These are phyloP conservation scores for Drosophila virilis DNA, from an alignment of 1,140 invertebrate genomes.

Conservation along the genomic window DNA sequence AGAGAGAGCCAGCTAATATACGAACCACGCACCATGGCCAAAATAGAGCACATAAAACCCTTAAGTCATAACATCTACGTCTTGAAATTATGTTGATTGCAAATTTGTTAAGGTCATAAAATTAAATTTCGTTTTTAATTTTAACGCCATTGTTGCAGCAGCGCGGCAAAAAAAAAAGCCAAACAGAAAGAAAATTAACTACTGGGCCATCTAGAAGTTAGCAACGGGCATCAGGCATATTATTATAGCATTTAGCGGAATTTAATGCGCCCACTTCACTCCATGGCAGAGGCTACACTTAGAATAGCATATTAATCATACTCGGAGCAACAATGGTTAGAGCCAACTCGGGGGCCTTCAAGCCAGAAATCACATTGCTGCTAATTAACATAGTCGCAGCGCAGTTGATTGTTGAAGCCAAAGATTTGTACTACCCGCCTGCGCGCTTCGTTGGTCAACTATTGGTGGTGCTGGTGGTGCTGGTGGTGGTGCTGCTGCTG, in stretches of 20 bases:
- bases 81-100: conserved; percentile 77
- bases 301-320: conserved; percentile 76
- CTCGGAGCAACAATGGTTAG: conserved; percentile 36
- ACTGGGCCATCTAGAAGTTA: not conserved
- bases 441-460: conserved; percentile 72
- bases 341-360: conserved; percentile 47
- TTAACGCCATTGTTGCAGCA: conserved; percentile 75
- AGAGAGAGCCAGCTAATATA: conserved; percentile 8
- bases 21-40: conserved; percentile 29
- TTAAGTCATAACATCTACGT: conserved; percentile 68
- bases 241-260: conserved; percentile 81
- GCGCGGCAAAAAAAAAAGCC: conserved; percentile 16
- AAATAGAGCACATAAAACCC: conserved; percentile 41
- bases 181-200: conserved; percentile 1
- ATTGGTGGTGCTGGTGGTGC: conserved; percentile 29
- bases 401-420: conserved; percentile 13
- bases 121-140: conserved; percentile 79
- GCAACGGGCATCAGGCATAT: conserved; percentile 53
- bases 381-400: conserved; percentile 79
- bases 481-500: conserved; percentile 6
- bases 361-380: conserved; percentile 77
- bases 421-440: conserved; percentile 67
- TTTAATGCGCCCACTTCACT: conserved; percentile 68
- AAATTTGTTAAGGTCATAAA: conserved; percentile 83
- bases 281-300: conserved; percentile 45